phyloP scores from a whole-genome alignment of 2,888 invertebrate species.

The Philereme vetulata region DNA sequence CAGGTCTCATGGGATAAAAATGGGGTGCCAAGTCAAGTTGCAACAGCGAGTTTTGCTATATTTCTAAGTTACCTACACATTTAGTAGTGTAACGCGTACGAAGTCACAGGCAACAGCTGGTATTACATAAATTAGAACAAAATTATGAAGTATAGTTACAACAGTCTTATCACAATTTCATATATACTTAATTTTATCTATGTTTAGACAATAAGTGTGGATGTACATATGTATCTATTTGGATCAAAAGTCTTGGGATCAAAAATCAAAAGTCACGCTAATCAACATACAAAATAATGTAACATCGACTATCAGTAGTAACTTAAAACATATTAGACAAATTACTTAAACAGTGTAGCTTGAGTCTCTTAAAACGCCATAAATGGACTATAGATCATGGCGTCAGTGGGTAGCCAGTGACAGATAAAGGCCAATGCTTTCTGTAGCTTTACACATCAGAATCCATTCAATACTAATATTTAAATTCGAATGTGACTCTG shows the following conservation, averaged over 20 bases:
- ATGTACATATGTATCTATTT: slow-evolving; percentile 15
- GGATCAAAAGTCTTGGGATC: slow-evolving; percentile 29
- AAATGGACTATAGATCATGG: slow-evolving; percentile 31
- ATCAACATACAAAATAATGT: slow-evolving; percentile 29
- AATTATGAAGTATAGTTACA: neutral
- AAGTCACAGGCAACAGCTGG: no score
- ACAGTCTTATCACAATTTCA: neutral
- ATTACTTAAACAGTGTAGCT: slow-evolving; percentile 17
- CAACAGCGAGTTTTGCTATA: no score
- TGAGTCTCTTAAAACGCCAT: slow-evolving; percentile 20
- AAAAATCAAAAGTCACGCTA: slow-evolving; percentile 27
- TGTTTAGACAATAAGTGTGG: slow-evolving; percentile 21
- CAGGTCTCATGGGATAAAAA: no score
- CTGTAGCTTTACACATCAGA: neutral
- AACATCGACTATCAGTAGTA: slow-evolving; percentile 26
- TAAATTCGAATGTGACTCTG: no score
- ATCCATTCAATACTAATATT: no score
- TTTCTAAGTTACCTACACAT: no score
- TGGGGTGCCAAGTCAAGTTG: no score
- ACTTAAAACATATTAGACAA: slow-evolving; percentile 27
- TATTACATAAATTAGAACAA: no score
- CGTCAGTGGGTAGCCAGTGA: slow-evolving; percentile 41
- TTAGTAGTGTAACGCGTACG: no score
- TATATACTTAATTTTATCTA: slow-evolving; percentile 11
- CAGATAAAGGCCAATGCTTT: slow-evolving; percentile 24